Conservation (phyloP, 2,888 invertebrate genomes). For the Lithodes maja region DNA sequence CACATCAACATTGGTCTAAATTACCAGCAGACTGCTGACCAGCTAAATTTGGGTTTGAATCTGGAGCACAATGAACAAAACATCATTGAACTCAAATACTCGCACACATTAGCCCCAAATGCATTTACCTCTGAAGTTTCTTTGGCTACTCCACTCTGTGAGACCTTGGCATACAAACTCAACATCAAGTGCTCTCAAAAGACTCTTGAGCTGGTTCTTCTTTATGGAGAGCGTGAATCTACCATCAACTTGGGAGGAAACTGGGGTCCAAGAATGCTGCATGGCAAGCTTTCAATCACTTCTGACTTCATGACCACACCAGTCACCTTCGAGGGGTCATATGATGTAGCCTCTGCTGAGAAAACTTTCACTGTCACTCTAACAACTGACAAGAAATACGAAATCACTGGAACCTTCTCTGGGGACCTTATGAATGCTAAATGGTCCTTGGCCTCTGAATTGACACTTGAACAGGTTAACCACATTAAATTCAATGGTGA, state of each 20-base stretch:
- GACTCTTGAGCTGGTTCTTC: slow-evolving; percentile 21
- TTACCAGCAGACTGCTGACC: slow-evolving; percentile 7
- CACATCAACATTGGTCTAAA: slow-evolving; percentile 26
- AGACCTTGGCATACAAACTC: slow-evolving; percentile 33
- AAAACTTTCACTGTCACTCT: slow-evolving; percentile 2
- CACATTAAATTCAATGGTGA: slow-evolving; percentile 25
- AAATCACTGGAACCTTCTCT: slow-evolving; percentile 28
- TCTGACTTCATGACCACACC: slow-evolving; percentile 23
- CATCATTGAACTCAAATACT: slow-evolving; percentile 12
- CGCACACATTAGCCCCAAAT: background rate
- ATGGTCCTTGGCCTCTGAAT: background rate
- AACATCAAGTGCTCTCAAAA: slow-evolving; percentile 3
- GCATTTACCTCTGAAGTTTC: slow-evolving; percentile 14
- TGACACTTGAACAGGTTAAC: slow-evolving; percentile 15
- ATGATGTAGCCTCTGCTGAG: slow-evolving; percentile 9
- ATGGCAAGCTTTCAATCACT: slow-evolving; percentile 3
- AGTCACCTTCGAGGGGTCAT: slow-evolving; percentile 15
- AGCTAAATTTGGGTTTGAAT: background rate
- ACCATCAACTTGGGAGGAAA: slow-evolving; percentile 21
- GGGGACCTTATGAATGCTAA: slow-evolving; percentile 28
- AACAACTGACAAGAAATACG: slow-evolving; percentile 19
- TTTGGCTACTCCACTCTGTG: slow-evolving; percentile 44
- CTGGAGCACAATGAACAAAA: slow-evolving; percentile 22
- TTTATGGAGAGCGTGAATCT: slow-evolving; percentile 13
- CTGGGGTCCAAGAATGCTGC: slow-evolving; percentile 14